Base-by-base conservation (phyloP, 1,140 invertebrate genomes). In the Drosophila nasuta region DNA sequence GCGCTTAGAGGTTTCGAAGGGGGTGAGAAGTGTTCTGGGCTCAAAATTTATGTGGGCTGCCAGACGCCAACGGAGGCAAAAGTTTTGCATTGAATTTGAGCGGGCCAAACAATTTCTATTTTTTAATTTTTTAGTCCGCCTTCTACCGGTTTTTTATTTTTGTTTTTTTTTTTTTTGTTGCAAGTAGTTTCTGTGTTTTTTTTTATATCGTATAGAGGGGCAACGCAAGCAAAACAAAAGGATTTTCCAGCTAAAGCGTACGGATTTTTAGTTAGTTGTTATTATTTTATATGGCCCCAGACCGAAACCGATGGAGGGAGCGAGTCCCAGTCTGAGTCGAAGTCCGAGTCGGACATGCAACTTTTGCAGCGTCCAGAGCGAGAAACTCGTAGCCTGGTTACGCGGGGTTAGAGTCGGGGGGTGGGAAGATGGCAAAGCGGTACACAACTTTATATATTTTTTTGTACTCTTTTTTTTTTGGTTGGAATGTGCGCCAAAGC, bases 261-360 rank as follows among this genome's bases (percentile, higher is more conserved):
- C 74, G 83, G 83, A 88, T 88, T 88, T 87, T 87, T 88, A 88
- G 83, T 89, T 88, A 88, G 83, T 88, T 88, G 83, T 88, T 88
- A 88, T 88, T 88, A 88, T 88, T 88, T 88, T 88, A 88, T 88
- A 88, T 83, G 81, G 82, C 78, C 79, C 70, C 71, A 64, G 70
- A 52, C 70, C 13, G 49, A 65, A 33, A 30, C 17, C 8, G 51
- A 57, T 13, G 41, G 56, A n/a, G 64, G 68, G 71, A 65, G 49
- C 45, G 73, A 77, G 74, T 75, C 66, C 62, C 58, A 58, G 68
- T 43, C 62, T 11, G 57, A 33, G 41, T 13, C 15, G 13, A n/a
- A 49, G 48, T 71, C 49, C 58, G 63, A 85, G 75, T 87, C 82
- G 75, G 79, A 88, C 77, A 88, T 80, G 83, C 85, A 88, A 87